Evolutionary conservation across 2,888 invertebrate species (phyloP), one percentile per base, ranked within the genome.

Genomic region (Diaphora mendica): DNA sequence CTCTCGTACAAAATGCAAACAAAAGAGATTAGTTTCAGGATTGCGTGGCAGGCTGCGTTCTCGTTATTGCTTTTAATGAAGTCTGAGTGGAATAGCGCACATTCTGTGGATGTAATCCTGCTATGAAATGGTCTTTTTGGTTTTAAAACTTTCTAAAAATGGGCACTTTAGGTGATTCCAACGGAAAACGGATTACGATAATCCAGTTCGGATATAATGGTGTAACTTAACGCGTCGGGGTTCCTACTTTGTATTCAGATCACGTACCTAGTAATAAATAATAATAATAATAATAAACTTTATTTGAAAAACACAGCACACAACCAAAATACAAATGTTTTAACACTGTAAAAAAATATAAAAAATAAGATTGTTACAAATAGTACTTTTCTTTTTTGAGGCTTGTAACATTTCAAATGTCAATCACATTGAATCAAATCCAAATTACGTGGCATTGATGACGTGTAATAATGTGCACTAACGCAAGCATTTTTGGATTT

Each of bases 1-100:
- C 88, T 87, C 90, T 90, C 87, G 87, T 91, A 87, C 90, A 92
- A 91, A 91, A 93, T 92, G 88, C 90, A 91, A 90, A 91, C 91
- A 90, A 91, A 90, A 91, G 91, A 89, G 91, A 91, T 92, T 93
- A 91, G 90, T 91, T 91, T 88, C 87, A 85, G 90, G 86, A 90
- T 91, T 89, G 90, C 88, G 85, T 86, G 84, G 84, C 87, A 85
- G 87, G 85, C 86, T 82, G 82, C 83, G 82, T 83, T 74, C 79
- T 83, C 85, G 85, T 88, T 90, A 90, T 88, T 86, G 87, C 88
- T 86, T 87, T 88, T 89, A 90, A 90, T 91, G 90, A 90, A 90
- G 87, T 86, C 87, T 83, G 86, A 77, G 83, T 85, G 83, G 84
- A 81, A 83, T 59, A 65, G 42, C 84, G 77, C 48, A 79, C 82